phyloP scores from a whole-genome alignment of 2,113 vertebrate genomes.

The Silurus meridionalis region DNA sequence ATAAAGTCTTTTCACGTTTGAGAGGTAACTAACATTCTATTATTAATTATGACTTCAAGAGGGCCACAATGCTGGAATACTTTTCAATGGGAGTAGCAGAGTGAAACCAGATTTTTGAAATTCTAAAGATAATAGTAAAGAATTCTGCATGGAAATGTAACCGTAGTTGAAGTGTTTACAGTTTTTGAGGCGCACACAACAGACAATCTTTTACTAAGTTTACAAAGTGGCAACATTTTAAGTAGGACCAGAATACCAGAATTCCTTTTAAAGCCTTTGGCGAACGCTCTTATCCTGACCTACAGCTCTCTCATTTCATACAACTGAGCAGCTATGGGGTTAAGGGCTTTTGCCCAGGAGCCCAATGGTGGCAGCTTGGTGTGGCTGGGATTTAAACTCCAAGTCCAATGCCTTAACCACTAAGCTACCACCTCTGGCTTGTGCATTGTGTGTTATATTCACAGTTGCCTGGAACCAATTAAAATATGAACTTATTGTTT shows the following conservation, averaged over 20 bases:
- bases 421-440: not conserved
- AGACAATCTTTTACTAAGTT: not conserved
- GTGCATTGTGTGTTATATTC: not conserved
- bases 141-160: not conserved
- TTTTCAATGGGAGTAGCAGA: not conserved
- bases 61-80: not conserved
- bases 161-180: not conserved
- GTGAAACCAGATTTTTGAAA: not conserved
- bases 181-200: not conserved
- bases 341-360: no score
- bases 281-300: no score
- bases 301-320: no score
- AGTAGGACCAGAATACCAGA: not conserved
- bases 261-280: no score
- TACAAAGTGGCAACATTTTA: not conserved
- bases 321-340: no score
- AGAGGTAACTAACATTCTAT: not conserved
- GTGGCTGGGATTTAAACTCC: no score
- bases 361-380: no score
- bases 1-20: not conserved
- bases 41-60: not conserved
- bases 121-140: not conserved
- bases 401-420: no score
- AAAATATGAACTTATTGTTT: not conserved
- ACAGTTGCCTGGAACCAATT: not conserved